These are phyloP conservation scores for Phalacrocorax brasilianus DNA, from an alignment of 2,113 vertebrate species.

Conservation along the genomic window DNA sequence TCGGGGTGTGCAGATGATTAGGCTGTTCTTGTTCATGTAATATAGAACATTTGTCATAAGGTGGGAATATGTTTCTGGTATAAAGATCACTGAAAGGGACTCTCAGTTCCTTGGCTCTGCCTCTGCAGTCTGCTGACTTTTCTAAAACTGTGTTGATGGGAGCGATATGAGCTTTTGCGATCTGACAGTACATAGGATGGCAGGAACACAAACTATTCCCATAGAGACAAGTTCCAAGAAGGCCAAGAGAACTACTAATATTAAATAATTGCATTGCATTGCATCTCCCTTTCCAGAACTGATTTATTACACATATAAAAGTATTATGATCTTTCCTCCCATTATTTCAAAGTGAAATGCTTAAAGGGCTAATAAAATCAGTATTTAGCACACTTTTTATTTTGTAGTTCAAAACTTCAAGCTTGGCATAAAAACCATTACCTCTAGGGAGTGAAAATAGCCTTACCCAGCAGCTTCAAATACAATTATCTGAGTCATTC, in stretches of 20 bases:
- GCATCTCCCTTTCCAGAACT: background rate
- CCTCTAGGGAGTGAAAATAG: slow-evolving; percentile 26
- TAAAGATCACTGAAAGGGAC: background rate
- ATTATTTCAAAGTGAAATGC: slow-evolving; percentile 49
- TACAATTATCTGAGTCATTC: slow-evolving; percentile 26
- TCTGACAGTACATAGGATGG: background rate
- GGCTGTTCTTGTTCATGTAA: background rate
- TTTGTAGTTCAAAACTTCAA: slow-evolving; percentile 41
- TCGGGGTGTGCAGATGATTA: background rate
- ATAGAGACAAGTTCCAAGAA: background rate
- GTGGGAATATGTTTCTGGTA: background rate
- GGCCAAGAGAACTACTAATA: slow-evolving; percentile 4
- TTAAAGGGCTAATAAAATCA: slow-evolving; percentile 56
- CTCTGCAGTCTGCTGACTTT: background rate
- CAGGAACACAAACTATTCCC: slow-evolving; percentile 8
- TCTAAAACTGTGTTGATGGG: background rate
- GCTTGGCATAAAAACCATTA: background rate
- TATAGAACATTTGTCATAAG: background rate
- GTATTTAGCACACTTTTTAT: slow-evolving; percentile 53
- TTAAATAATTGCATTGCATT: background rate
- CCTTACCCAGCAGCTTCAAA: slow-evolving; percentile 42
- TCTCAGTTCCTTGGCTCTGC: background rate
- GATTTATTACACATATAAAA: slow-evolving; percentile 44
- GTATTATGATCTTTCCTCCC: slow-evolving; percentile 32
- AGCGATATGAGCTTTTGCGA: background rate